Conservation (phyloP, 2,888 invertebrate genomes). For the Spisula subtruncata region DNA sequence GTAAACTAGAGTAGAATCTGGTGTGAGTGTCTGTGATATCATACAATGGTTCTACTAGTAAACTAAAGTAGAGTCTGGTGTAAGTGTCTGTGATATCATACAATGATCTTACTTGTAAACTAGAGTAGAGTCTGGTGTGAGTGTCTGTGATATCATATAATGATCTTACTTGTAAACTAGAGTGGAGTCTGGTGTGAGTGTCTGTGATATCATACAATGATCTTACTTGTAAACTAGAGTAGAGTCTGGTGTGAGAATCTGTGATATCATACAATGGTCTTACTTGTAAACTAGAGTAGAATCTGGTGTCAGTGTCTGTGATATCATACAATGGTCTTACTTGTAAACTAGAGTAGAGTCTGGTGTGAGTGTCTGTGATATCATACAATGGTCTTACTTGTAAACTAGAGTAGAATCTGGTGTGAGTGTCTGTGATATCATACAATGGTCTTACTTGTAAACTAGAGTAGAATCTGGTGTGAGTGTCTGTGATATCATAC, state of each 20-base stretch:
- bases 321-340: constrained; percentile 37
- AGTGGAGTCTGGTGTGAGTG: constrained; percentile 39
- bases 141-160: constrained; percentile 40
- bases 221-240: no score
- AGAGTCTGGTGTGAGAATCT: constrained; percentile 45
- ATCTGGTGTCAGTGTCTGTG: constrained; percentile 49
- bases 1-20: constrained; percentile 19
- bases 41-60: constrained; percentile 47
- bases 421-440: constrained; percentile 46
- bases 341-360: background rate
- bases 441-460: constrained; percentile 33
- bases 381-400: constrained; percentile 38
- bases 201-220: constrained; percentile 36
- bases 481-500: constrained; percentile 41
- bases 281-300: background rate
- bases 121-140: constrained; percentile 37
- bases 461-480: constrained; percentile 31
- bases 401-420: constrained; percentile 30
- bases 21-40: constrained; percentile 46
- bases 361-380: constrained; percentile 48
- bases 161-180: no score
- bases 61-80: constrained; percentile 33
- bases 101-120: no score
- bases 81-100: constrained; percentile 44
- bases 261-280: constrained; percentile 42